Evolutionary conservation across 2,888 invertebrate species (phyloP).

Genomic region (Acholoe squamosa): DNA sequence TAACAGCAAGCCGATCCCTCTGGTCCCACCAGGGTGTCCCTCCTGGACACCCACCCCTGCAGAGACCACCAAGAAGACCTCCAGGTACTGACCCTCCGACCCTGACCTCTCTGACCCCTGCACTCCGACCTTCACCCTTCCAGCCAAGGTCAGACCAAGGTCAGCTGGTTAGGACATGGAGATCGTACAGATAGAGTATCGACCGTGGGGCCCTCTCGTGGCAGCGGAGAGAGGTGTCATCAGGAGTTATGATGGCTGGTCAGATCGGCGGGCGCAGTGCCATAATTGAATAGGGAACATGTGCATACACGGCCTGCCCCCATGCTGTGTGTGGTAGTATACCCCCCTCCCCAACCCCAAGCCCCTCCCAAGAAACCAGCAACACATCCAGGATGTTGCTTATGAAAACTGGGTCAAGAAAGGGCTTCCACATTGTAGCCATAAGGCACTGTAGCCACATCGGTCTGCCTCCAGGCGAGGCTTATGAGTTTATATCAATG

Average conservation of each 20-base stretch:
- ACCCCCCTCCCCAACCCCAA: too few relatives aligned
- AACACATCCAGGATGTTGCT: background rate
- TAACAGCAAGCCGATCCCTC: conserved; percentile 51
- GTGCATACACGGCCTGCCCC: background rate
- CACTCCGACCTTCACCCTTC: conserved; percentile 15
- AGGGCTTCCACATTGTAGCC: background rate
- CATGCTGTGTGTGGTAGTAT: background rate
- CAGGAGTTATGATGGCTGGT: conserved; percentile 12
- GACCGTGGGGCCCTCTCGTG: background rate
- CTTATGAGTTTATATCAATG: background rate
- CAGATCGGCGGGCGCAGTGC: background rate
- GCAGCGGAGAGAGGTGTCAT: background rate
- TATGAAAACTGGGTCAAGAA: conserved; percentile 14
- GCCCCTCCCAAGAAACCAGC: background rate
- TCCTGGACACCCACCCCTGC: conserved; percentile 15
- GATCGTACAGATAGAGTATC: conserved; percentile 41
- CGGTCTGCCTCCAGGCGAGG: background rate
- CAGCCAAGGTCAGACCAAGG: conserved; percentile 26
- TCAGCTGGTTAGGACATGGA: conserved; percentile 30
- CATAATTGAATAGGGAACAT: conserved; percentile 14
- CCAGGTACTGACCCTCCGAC: background rate
- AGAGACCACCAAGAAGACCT: conserved; percentile 4
- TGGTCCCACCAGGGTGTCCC: conserved; percentile 9
- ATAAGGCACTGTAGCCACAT: background rate
- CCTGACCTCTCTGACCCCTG: background rate